Evolutionary conservation across 2,888 invertebrate genomes (phyloP), one percentile per base, ranked within the genome.

Genomic region (Dilophus febrilis): DNA sequence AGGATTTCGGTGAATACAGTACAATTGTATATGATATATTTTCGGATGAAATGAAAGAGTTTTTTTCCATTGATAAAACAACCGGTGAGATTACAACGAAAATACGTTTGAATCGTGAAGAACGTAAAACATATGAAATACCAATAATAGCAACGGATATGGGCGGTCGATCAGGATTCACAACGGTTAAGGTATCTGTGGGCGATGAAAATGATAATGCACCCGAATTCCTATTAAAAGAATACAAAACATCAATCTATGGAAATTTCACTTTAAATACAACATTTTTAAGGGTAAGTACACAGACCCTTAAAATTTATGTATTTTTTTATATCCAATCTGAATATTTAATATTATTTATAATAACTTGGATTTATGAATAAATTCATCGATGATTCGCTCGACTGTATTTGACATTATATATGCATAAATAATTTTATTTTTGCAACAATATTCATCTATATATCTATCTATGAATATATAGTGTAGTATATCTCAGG

Each of bases 191-290:
- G 58, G 81, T 94, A 31, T 75, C 76, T 57, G 79, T 94, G 36
- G 66, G 68, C 17, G 91, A 92, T 63, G 71, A 74, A 46, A 88
- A 90, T 62, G 90, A 91, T 58, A 80, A 86, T 59, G 65, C 76
- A 38, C 91, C 92, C 0, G 64, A 63, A 41, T 88, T 87, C 59
- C 65, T 76, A 45, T 65, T 81, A 42, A 72, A 72, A 47, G 78
- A 85, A 59, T 88, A 88, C 59, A 78, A 80, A 59, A 74, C 77
- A 27, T 74, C 75, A 42, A 75, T 81, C 46, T 71, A 72, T 48
- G 65, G 69, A 31, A 74, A 75, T 51, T 57, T 68, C 34, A 66
- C 67, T 13, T 49, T 67, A 4, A 71, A 72, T 44, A 64, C 68
- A 26, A 64, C 70, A 3, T 71, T 81, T 51, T 55, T 74, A 35